phyloP scores from a whole-genome alignment of 2,888 invertebrate species.

The Bhutanitis thaidina region DNA sequence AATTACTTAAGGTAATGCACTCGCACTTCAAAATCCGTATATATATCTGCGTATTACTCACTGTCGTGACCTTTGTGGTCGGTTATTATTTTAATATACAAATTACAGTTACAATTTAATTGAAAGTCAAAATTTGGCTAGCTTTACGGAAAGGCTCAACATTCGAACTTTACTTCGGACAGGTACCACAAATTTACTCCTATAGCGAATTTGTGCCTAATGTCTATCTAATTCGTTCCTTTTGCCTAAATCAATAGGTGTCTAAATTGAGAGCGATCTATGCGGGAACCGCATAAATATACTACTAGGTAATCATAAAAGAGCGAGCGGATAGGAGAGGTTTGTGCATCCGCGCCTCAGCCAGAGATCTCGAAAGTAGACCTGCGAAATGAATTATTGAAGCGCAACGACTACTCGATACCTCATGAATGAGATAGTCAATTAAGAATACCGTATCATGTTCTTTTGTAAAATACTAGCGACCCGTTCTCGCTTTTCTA shows the following conservation, averaged over 20 bases:
- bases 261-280: constrained; percentile 31
- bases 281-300: constrained; percentile 20
- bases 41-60: constrained; percentile 41
- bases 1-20: constrained; percentile 42
- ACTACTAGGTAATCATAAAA: constrained; percentile 11
- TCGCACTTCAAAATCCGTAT: constrained; percentile 18
- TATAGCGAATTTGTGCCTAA: constrained; percentile 35
- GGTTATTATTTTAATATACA: constrained; percentile 28
- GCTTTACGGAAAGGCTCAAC: constrained; percentile 19
- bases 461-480: background rate
- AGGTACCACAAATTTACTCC: constrained; percentile 41
- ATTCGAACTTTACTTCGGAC: constrained; percentile 43
- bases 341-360: constrained; percentile 54
- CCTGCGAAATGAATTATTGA: constrained; percentile 68
- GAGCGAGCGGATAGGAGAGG: constrained; percentile 37
- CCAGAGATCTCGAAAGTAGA: constrained; percentile 67
- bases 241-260: constrained; percentile 46
- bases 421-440: constrained; percentile 18
- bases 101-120: constrained; percentile 9
- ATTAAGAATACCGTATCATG: background rate
- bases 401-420: constrained; percentile 55
- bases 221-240: constrained; percentile 44
- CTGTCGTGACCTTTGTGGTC: constrained; percentile 59
- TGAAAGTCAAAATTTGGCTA: constrained; percentile 4
- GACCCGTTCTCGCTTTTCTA: background rate